phyloP scores from a whole-genome alignment of 2,113 vertebrate genomes.

The Hymenochirus boettgeri region DNA sequence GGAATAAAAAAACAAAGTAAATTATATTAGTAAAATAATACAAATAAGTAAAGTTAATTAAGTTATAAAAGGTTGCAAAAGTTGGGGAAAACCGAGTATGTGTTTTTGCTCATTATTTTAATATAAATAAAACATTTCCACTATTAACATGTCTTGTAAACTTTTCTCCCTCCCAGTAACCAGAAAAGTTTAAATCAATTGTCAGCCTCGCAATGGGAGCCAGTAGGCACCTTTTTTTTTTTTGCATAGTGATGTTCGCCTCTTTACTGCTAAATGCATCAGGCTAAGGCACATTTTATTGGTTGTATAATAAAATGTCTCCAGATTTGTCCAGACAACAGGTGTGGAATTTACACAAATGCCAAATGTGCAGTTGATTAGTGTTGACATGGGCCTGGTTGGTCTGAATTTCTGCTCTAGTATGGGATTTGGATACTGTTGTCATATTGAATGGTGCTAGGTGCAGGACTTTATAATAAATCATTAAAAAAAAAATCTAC shows the following conservation, averaged over 20 bases:
- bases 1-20: no score
- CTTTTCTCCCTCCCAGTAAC: background rate
- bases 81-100: no score
- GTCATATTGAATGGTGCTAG: constrained; percentile 33
- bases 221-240: constrained; percentile 14
- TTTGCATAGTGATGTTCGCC: constrained; percentile 10
- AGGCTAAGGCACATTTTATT: constrained; percentile 33
- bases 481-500: constrained; percentile 27
- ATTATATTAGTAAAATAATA: no score
- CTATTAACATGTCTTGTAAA: constrained; percentile 6
- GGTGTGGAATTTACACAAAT: constrained; percentile 40
- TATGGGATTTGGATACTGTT: constrained; percentile 38
- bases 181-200: constrained; percentile 18
- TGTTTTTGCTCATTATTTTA: background rate
- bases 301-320: constrained; percentile 43
- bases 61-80: no score
- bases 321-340: constrained; percentile 42
- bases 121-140: background rate
- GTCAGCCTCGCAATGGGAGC: constrained; percentile 9
- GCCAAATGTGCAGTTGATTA: constrained; percentile 41
- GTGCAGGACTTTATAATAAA: constrained; percentile 38
- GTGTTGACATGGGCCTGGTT: constrained; percentile 36
- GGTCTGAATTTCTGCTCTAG: constrained; percentile 33
- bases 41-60: no score
- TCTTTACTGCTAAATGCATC: constrained; percentile 37